Base-by-base conservation (phyloP, 2,888 invertebrate species). In the Polylopha cassiicola region DNA sequence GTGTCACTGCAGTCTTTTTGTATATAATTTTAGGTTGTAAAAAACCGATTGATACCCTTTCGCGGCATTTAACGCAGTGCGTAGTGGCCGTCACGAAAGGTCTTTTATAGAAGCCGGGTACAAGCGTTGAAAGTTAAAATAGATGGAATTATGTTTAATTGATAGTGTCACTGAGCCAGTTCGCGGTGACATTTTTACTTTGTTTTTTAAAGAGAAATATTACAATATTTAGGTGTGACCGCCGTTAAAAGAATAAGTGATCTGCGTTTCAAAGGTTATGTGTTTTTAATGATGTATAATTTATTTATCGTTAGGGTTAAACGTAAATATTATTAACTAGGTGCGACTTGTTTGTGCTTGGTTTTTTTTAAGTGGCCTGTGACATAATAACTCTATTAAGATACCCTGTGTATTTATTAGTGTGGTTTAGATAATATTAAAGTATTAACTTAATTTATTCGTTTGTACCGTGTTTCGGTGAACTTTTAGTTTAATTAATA, bases 231-330 rank as follows among this genome's bases (percentile, higher is more conserved):
- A 17, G 23, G 17, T 24, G 33, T 14, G 32, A 22, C n/a, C n/a
- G n/a, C n/a, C n/a, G n/a, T n/a, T n/a, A n/a, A n/a, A n/a, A n/a
- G n/a, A n/a, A n/a, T n/a, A n/a, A n/a, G n/a, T n/a, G n/a, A n/a
- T n/a, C n/a, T n/a, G n/a, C n/a, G n/a, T n/a, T n/a, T n/a, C 13
- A 41, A 41, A 36, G 41, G 41, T 41, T 41, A 41, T 16, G 39
- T 6, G 20, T 6, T 21, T 29, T 34, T 41, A 41, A 41, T 30
- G 23, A 30, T 21, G 30, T 21, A 34, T 26, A 41, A 41, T 41
- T 41, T 41, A 30, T 41, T 29, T 30, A 13, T 28, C 26, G 5
- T 8, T n/a, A n/a, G 14, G 14, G 23, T n/a, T 23, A 18, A 7
- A 34, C 10, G 15, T 30, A 36, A 30, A 33, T 26, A 30, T 24